Evolutionary conservation across 92 coral and sea anemone species (phyloP).

Genomic region (Epizoanthus illoricatus): DNA sequence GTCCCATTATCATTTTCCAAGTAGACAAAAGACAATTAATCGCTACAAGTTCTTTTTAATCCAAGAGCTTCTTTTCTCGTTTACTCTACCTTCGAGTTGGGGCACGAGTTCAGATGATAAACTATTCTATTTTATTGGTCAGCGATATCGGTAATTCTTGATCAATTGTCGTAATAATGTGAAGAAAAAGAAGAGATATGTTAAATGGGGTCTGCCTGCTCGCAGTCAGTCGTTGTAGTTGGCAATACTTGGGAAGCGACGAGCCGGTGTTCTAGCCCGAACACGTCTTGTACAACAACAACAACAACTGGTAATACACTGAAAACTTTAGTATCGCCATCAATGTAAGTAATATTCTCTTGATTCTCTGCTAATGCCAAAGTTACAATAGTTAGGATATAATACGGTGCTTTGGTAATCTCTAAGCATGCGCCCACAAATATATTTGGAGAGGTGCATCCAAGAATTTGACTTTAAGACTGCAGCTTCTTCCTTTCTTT

Average conservation of each 20-base stretch:
- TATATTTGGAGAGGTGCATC: not conserved
- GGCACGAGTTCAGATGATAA: not conserved
- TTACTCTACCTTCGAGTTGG: not conserved
- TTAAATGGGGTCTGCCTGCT: constrained; percentile 30
- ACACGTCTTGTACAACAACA: constrained; percentile 29
- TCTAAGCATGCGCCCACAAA: not conserved
- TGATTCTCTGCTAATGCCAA: not conserved
- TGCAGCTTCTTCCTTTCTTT: too few relatives aligned
- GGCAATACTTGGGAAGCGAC: constrained; percentile 25
- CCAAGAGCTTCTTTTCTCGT: not conserved
- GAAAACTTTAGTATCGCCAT: constrained; percentile 16
- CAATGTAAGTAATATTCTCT: constrained; percentile 8
- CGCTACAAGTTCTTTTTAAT: not conserved
- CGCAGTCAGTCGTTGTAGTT: constrained; percentile 37
- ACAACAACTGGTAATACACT: constrained; percentile 22
- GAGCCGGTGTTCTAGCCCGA: constrained; percentile 6
- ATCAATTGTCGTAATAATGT: constrained; percentile 22
- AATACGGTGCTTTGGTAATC: not conserved
- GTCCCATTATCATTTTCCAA: not conserved
- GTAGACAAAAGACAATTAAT: too few relatives aligned
- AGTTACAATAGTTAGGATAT: not conserved
- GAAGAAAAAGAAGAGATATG: not conserved
- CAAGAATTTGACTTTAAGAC: too few relatives aligned
- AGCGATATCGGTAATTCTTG: not conserved
- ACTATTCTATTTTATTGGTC: not conserved